phyloP scores from a whole-genome alignment of 2,888 invertebrate species.

The Icerya purchasi region DNA sequence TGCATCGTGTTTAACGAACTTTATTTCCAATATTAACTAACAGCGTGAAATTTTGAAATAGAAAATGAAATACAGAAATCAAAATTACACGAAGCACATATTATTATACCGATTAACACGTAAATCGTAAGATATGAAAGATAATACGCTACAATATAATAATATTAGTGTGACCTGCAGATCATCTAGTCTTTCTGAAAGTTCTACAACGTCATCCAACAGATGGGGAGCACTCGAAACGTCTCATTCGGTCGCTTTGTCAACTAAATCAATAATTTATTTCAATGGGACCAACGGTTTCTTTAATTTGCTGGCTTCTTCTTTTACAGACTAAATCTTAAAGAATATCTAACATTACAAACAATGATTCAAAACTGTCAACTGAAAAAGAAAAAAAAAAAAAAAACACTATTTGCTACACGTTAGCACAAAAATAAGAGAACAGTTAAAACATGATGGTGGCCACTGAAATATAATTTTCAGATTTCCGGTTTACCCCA shows the following conservation, averaged over 20 bases:
- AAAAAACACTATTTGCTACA: neutral
- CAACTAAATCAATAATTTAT: constrained; percentile 50
- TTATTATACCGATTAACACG: too few species aligned
- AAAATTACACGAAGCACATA: too few species aligned
- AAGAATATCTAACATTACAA: constrained; percentile 11
- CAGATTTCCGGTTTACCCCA: too few species aligned
- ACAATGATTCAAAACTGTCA: neutral
- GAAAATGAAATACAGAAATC: too few species aligned
- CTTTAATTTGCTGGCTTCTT: constrained; percentile 56
- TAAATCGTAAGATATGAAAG: too few species aligned
- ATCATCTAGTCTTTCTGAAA: constrained; percentile 54
- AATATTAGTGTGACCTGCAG: constrained; percentile 51
- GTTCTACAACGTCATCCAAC: constrained; percentile 50
- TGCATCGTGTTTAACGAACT: too few species aligned
- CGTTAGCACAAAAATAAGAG: neutral
- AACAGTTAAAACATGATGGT: neutral
- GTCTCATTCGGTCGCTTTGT: constrained; percentile 51
- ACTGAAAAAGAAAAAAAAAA: neutral
- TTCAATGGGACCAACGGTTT: constrained; percentile 46
- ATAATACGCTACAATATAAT: too few species aligned
- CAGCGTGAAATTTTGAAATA: too few species aligned
- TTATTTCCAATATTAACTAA: too few species aligned
- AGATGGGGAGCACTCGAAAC: constrained; percentile 57
- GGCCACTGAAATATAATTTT: too few species aligned
- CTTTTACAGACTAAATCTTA: constrained; percentile 39